phyloP scores from a whole-genome alignment of 2,113 vertebrate species.

The Rhinoderma darwinii region DNA sequence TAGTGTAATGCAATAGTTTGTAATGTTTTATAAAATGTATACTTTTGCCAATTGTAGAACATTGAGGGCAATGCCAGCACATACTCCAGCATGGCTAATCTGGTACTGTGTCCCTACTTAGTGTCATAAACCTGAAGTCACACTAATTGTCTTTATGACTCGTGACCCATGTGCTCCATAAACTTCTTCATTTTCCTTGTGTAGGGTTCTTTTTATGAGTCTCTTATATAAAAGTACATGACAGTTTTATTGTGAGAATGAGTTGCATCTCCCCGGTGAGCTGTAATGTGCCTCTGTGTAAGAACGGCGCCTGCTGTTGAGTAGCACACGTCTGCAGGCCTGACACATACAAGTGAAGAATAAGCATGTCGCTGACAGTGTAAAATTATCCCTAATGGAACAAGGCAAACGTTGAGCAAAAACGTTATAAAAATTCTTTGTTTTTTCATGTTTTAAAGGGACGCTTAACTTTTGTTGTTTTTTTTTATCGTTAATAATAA shows the following conservation, averaged over 20 bases:
- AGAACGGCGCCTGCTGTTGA: slow-evolving; percentile 42
- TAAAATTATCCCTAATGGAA: neutral
- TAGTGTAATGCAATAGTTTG: neutral
- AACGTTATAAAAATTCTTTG: neutral
- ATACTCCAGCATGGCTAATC: slow-evolving; percentile 11
- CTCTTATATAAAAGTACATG: slow-evolving; percentile 53
- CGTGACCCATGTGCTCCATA: slow-evolving; percentile 43
- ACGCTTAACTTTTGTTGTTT: no score
- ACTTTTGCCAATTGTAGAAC: neutral
- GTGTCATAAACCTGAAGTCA: slow-evolving; percentile 40
- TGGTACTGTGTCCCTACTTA: slow-evolving; percentile 17
- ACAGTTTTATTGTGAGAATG: slow-evolving; percentile 54
- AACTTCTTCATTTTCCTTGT: slow-evolving; percentile 45
- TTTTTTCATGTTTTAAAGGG: no score
- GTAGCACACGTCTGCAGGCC: slow-evolving; percentile 7
- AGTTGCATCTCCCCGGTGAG: slow-evolving; percentile 51
- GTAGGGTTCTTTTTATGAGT: slow-evolving; percentile 47
- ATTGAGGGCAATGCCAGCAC: neutral
- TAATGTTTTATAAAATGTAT: neutral
- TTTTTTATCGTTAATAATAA: no score
- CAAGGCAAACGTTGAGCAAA: neutral
- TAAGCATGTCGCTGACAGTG: neutral
- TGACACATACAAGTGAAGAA: slow-evolving; percentile 29
- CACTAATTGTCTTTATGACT: slow-evolving; percentile 49
- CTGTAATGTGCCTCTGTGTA: slow-evolving; percentile 39